Evolutionary conservation across 2,113 vertebrate genomes (phyloP).

Genomic region (Heloderma charlesbogerti): DNA sequence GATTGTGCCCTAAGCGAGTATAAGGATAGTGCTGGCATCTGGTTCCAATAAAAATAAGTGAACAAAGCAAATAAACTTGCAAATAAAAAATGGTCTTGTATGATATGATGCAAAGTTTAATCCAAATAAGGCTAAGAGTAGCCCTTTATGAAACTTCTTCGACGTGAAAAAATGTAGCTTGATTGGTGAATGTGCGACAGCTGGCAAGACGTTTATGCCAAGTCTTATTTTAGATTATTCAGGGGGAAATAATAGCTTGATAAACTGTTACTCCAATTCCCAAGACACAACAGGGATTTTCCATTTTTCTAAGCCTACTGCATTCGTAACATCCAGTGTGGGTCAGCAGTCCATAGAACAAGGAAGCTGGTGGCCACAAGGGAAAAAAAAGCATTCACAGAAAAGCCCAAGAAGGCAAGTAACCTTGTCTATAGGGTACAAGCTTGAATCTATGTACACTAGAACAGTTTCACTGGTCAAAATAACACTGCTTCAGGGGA

Average conservation of each 20-base stretch:
- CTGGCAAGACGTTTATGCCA: slow-evolving; percentile 74
- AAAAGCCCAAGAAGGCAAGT: slow-evolving; percentile 13
- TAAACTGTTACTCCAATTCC: slow-evolving; percentile 60
- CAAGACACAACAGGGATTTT: slow-evolving; percentile 54
- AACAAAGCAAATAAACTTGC: slow-evolving; percentile 58
- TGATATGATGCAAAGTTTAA: slow-evolving; percentile 70
- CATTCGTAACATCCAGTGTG: slow-evolving; percentile 25
- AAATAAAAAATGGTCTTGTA: slow-evolving; percentile 61
- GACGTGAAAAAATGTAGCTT: slow-evolving; percentile 72
- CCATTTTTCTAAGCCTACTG: slow-evolving; percentile 54
- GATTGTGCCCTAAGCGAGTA: background rate
- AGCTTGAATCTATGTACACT: background rate
- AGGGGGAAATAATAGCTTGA: slow-evolving; percentile 52
- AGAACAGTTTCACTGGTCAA: background rate
- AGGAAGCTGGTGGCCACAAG: background rate
- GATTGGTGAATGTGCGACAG: slow-evolving; percentile 76
- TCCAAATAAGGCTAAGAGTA: slow-evolving; percentile 81
- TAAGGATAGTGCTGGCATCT: slow-evolving; percentile 37
- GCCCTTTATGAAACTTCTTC: slow-evolving; percentile 60
- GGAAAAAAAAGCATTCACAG: slow-evolving; percentile 24
- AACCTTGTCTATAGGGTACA: background rate
- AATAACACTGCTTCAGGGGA: background rate
- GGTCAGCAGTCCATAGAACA: slow-evolving; percentile 38
- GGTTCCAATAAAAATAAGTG: slow-evolving; percentile 56
- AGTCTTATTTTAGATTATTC: slow-evolving; percentile 78